phyloP scores from a whole-genome alignment of 2,113 vertebrate species.

The Callaeas wilsoni region DNA sequence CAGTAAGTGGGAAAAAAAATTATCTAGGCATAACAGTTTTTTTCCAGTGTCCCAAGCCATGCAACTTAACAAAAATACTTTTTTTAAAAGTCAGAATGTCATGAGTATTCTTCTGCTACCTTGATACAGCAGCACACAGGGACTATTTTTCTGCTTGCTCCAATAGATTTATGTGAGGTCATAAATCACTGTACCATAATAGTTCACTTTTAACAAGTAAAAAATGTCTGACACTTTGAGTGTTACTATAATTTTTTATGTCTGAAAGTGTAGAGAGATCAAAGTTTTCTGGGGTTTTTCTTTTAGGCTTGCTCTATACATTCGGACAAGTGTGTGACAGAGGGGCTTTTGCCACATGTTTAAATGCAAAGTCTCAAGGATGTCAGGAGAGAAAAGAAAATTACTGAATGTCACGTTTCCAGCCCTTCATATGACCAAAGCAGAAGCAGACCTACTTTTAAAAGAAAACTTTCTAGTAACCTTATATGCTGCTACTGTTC shows the following conservation, averaged over 20 bases:
- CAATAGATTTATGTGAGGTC: slow-evolving; percentile 16
- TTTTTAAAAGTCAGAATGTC: neutral
- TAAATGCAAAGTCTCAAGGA: slow-evolving; percentile 45
- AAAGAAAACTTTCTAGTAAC: slow-evolving; percentile 66
- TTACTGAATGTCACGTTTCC: slow-evolving; percentile 65
- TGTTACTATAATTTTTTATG: slow-evolving; percentile 75
- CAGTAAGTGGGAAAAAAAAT: neutral
- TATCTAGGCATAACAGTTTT: neutral
- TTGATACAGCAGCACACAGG: neutral
- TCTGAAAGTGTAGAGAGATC: slow-evolving; percentile 72
- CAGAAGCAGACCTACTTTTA: slow-evolving; percentile 58
- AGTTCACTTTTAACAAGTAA: slow-evolving; percentile 50
- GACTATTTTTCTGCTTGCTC: slow-evolving; percentile 15
- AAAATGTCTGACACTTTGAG: slow-evolving; percentile 72
- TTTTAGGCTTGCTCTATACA: slow-evolving; percentile 28
- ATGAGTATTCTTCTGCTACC: neutral
- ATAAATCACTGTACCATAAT: slow-evolving; percentile 65
- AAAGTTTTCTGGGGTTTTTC: slow-evolving; percentile 37
- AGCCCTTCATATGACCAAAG: slow-evolving; percentile 55
- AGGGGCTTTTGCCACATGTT: slow-evolving; percentile 68
- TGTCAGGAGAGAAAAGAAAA: slow-evolving; percentile 50
- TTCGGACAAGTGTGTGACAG: slow-evolving; percentile 67
- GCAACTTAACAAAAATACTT: neutral
- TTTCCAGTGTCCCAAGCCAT: neutral
- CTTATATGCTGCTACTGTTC: slow-evolving; percentile 74